These are phyloP conservation scores for Syrrhaptes paradoxus DNA, from an alignment of 2,113 vertebrate genomes.

Conservation along the genomic window DNA sequence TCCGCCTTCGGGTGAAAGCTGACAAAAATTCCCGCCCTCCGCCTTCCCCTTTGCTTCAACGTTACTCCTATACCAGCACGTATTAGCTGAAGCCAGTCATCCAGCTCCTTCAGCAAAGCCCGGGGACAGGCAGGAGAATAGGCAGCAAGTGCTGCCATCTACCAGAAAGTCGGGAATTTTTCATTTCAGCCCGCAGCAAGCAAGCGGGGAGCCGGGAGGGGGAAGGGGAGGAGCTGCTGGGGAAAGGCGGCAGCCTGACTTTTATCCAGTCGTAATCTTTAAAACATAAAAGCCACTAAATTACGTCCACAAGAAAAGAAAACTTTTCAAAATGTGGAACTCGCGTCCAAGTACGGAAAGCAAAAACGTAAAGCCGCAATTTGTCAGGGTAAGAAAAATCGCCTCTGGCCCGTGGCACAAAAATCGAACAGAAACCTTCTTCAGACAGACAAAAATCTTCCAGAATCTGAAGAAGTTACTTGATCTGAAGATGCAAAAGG, in stretches of 20 bases:
- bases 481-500: neutral
- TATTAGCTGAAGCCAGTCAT: neutral
- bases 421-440: neutral
- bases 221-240: neutral
- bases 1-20: neutral
- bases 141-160: conserved; percentile 49
- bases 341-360: accelerated
- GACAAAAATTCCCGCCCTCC: too few relatives aligned
- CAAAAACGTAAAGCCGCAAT: accelerated
- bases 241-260: neutral
- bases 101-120: neutral
- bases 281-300: neutral
- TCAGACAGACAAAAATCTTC: neutral
- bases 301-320: neutral
- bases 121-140: neutral
- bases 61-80: accelerated
- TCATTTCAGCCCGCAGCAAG: neutral
- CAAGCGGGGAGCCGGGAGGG: neutral
- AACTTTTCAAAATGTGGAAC: neutral
- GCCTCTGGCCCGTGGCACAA: neutral
- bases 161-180: neutral
- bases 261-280: neutral
- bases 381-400: neutral
- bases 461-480: neutral
- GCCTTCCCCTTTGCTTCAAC: neutral